Base-by-base conservation (phyloP, 2,888 invertebrate species). In the Amblyteles armatorius region DNA sequence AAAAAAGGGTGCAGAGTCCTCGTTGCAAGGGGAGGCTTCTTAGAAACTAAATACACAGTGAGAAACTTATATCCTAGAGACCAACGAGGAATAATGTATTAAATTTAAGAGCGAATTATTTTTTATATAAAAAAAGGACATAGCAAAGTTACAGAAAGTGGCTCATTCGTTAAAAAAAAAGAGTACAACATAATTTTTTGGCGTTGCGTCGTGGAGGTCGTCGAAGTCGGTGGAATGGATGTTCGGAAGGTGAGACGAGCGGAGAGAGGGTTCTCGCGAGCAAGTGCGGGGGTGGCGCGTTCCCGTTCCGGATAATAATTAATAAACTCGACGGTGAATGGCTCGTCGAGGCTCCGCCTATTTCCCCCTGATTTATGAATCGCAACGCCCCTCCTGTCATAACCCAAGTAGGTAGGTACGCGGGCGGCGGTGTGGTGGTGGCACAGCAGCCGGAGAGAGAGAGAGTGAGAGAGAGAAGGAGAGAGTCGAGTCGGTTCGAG, bases 341-440 rank as follows among this genome's bases (percentile, higher is more conserved):
- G 94, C 89, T 92, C 91, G 89, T 79, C 80, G 80, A 90, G 81
- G 92, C 93, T 85, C 93, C 93, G 93, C 93, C 93, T 88, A 89
- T 89, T 87, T 90, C 89, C 92, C 91, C 91, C 92, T 92, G 93
- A 93, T 93, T 94, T 94, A 94, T 94, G 93, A 93, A 93, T 91
- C 92, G 94, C 91, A 90, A 92, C 94, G 93, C 94, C 93, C 92
- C 91, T 91, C 90, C 91, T 93, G 93, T 94, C 94, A 94, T 94
- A 93, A 94, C 91, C 91, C 86, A 85, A 87, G 87, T 71, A 74
- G 83, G 82, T 73, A 78, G 86, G 84, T 83, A 83, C 78, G 71
- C 29, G 74, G 78, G 33, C 60, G 73, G 77, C 22, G 50, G 76
- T 57, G 68, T 79, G 82, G 82, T 69, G 79, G 86, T 79, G 71